phyloP scores from a whole-genome alignment of 2,113 vertebrate genomes.

The Myanophis thanlyinensis region DNA sequence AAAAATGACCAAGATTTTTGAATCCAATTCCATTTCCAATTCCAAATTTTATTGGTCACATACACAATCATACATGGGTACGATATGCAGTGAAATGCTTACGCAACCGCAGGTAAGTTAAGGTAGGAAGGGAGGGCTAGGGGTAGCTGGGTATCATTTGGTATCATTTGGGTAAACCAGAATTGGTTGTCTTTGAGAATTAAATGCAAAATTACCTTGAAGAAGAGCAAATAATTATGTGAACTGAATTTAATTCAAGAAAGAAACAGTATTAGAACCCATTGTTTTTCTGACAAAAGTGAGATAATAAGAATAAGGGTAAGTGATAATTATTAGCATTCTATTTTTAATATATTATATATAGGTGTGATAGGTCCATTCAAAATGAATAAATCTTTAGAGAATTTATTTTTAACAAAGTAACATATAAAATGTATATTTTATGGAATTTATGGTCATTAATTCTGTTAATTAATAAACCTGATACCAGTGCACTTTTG shows the following conservation, averaged over 20 bases:
- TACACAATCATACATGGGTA: too few species aligned
- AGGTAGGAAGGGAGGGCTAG: too few species aligned
- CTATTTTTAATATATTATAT: not conserved
- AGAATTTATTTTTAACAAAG: conserved; percentile 1
- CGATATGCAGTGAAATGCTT: too few species aligned
- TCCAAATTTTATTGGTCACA: too few species aligned
- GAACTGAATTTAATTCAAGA: not conserved
- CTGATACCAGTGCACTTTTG: not conserved
- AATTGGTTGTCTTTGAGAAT: not conserved
- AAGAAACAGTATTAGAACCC: conserved; percentile 1
- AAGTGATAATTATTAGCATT: not conserved
- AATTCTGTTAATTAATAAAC: conserved; percentile 12
- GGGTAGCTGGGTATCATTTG: too few species aligned
- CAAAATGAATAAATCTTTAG: not conserved
- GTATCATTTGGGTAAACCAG: not conserved
- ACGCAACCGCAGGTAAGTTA: too few species aligned
- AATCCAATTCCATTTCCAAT: too few species aligned
- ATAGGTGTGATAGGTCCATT: not conserved
- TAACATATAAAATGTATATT: not conserved
- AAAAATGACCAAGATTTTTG: not conserved
- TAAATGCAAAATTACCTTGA: not conserved
- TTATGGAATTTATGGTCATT: not conserved
- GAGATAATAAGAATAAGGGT: conserved; percentile 2
- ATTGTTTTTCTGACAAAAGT: conserved; percentile 9
- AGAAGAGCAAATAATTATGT: not conserved